phyloP scores from a whole-genome alignment of 2,113 vertebrate genomes.

The Periophthalmus modestus region DNA sequence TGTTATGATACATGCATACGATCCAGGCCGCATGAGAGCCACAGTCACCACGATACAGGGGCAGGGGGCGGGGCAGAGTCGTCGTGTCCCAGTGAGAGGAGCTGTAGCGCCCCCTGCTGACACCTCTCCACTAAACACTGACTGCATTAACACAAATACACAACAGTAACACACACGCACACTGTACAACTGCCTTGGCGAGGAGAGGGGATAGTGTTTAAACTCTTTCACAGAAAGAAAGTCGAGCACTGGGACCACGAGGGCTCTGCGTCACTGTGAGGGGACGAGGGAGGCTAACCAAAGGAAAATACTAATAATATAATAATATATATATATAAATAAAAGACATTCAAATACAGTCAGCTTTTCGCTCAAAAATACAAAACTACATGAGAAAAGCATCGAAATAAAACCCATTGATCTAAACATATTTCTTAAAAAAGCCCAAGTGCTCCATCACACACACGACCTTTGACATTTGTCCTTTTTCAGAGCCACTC shows the following conservation, averaged over 20 bases:
- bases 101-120: slow-evolving; percentile 78
- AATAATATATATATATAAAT: slow-evolving; percentile 79
- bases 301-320: slow-evolving; percentile 82
- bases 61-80: slow-evolving; percentile 78
- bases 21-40: slow-evolving; percentile 99
- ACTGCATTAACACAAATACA: slow-evolving; percentile 67
- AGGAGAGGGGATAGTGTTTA: slow-evolving; percentile 96
- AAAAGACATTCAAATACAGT: slow-evolving; percentile 99
- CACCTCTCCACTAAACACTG: slow-evolving; percentile 86
- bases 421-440: slow-evolving; percentile 83
- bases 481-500: slow-evolving; percentile 80
- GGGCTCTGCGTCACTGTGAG: slow-evolving; percentile 82
- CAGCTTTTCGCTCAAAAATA: slow-evolving; percentile 97
- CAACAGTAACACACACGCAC: slow-evolving; percentile 57
- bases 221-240: slow-evolving; percentile 99
- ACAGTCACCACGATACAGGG: slow-evolving; percentile 99
- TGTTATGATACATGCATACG: slow-evolving; percentile 99
- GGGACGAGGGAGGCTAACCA: slow-evolving; percentile 90
- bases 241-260: slow-evolving; percentile 93
- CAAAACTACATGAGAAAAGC: slow-evolving; percentile 99
- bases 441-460: slow-evolving; percentile 94
- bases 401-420: slow-evolving; percentile 99
- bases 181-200: slow-evolving; percentile 68
- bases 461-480: slow-evolving; percentile 57
- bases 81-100: slow-evolving; percentile 90